Conservation (phyloP, 2,797 vertebrate genomes). For the Ptychobarbus kaznakovi region DNA sequence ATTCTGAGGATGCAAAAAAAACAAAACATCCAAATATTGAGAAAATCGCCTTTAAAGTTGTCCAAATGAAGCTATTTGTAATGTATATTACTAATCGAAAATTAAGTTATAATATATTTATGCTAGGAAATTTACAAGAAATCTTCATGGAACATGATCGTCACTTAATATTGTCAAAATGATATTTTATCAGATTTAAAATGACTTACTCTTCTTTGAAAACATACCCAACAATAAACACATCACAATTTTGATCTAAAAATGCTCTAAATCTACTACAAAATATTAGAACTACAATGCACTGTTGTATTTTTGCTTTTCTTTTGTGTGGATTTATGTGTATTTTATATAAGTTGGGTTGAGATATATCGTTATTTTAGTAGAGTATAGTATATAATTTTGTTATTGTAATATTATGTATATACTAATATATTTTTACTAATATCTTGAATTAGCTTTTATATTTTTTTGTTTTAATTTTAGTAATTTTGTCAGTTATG, state of each 20-base stretch:
- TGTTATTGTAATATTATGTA: background rate
- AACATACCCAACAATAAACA: background rate
- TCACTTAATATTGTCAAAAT: too few relatives aligned
- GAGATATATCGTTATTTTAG: background rate
- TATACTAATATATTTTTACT: background rate
- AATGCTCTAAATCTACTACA: background rate
- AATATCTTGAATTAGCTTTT: background rate
- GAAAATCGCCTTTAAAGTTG: too few relatives aligned
- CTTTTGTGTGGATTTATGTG: background rate
- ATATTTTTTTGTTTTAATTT: background rate
- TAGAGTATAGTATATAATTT: background rate
- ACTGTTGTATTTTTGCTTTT: background rate
- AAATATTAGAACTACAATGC: background rate
- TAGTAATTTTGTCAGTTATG: background rate
- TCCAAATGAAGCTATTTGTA: background rate
- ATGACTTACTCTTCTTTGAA: background rate
- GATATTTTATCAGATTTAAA: too few relatives aligned
- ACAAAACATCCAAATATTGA: too few relatives aligned
- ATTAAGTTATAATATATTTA: too few relatives aligned
- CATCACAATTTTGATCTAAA: background rate
- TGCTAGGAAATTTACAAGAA: background rate
- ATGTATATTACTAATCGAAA: background rate
- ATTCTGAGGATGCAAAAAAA: too few relatives aligned
- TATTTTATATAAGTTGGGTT: background rate
- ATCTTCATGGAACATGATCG: background rate